A percentile compares a stretch with the other conserved stretches of the same genome.
Conservation (phyloP, 2,888 invertebrate genomes). For the Harmothoe impar region DNA sequence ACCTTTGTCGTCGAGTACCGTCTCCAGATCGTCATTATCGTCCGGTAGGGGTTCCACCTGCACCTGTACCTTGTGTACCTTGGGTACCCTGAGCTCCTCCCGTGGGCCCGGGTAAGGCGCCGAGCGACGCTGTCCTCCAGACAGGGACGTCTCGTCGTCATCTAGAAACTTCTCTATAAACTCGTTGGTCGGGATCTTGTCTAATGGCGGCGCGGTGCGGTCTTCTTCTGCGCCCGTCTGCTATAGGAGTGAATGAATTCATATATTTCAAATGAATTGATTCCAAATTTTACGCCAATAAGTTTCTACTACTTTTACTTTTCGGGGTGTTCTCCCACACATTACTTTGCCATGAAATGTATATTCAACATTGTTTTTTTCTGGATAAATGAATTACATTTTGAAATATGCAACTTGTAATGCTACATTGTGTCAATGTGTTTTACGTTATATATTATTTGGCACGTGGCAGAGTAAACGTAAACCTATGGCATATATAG, state of each 20-base stretch:
- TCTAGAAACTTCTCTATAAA: slow-evolving; percentile 68
- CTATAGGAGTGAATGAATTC: neutral
- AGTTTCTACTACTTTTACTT: too few species aligned
- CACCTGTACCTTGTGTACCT: neutral
- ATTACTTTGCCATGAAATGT: too few species aligned
- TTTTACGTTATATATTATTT: too few species aligned
- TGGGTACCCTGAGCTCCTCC: neutral
- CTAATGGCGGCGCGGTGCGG: slow-evolving; percentile 63
- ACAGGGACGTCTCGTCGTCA: slow-evolving; percentile 31
- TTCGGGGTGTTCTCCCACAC: too few species aligned
- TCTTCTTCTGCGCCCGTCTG: slow-evolving; percentile 42
- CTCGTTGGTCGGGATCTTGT: slow-evolving; percentile 68
- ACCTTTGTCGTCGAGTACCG: slow-evolving; percentile 76
- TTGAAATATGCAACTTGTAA: too few species aligned
- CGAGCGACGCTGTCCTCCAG: neutral
- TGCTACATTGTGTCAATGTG: too few species aligned
- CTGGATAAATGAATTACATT: too few species aligned
- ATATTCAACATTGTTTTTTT: too few species aligned
- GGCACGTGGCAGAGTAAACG: too few species aligned
- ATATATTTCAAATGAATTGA: too few species aligned
- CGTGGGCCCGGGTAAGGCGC: neutral
- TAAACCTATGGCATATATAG: too few species aligned
- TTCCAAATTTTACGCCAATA: too few species aligned
- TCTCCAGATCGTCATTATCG: slow-evolving; percentile 76
- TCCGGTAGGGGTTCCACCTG: slow-evolving; percentile 60